Percentiles rank a stretch among this genome's conserved stretches.
These are phyloP conservation scores for Strix uralensis DNA, from an alignment of 2,113 vertebrate species.

Conservation along the genomic window DNA sequence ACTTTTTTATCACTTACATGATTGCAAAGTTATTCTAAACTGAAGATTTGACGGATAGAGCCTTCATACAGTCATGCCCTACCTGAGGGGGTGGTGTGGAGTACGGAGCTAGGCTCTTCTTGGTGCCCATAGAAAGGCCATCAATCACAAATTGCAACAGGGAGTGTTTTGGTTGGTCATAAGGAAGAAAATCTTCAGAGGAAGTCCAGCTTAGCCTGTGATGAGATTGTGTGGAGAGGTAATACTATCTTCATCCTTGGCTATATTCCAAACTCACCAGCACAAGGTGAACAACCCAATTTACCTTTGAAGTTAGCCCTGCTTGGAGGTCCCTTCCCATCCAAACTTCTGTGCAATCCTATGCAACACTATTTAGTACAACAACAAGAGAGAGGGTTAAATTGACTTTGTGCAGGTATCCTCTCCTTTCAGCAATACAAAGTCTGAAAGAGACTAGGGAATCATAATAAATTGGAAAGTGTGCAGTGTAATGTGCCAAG, in stretches of 20 bases:
- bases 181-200: not conserved
- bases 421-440: not conserved
- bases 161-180: not conserved
- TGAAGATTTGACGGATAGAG: not conserved
- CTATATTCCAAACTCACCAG: not conserved
- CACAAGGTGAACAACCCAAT: not conserved
- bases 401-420: not conserved
- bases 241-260: not conserved
- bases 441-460: not conserved
- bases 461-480: not conserved
- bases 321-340: not conserved
- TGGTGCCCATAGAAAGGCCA: not conserved
- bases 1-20: not conserved
- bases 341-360: not conserved
- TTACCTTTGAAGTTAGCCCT: not conserved
- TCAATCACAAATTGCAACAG: not conserved
- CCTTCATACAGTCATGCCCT: not conserved
- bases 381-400: not conserved
- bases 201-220: not conserved
- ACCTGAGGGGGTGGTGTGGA: not conserved
- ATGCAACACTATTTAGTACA: not conserved
- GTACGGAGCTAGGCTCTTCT: not conserved
- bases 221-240: not conserved
- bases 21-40: not conserved
- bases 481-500: not conserved